Evolutionary conservation across 2,888 invertebrate species (phyloP), one percentile per base, ranked within the genome.

Genomic region (Tenthredo scrophulariae): DNA sequence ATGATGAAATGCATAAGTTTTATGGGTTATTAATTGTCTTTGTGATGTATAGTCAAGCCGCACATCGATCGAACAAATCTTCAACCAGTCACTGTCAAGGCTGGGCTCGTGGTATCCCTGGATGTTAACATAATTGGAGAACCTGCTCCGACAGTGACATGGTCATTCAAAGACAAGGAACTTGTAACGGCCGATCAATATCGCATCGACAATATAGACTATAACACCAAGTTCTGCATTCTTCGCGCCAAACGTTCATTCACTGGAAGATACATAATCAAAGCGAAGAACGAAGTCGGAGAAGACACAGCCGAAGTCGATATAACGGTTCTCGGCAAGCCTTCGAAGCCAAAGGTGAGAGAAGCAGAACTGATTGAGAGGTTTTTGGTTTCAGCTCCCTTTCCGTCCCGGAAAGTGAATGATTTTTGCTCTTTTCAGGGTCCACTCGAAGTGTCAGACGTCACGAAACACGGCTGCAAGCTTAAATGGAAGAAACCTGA

Each of bases 401-500:
- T 37, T 37, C 33, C 1, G 7, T 1, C 2, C 4, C 15, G n/a
- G 18, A 46, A 50, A 75, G 22, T 46, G 3, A 43, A 13, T 2
- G 40, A 29, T 85, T 29, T 1, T 2, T 37, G 18, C 33, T 54
- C n/a, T 65, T 50, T 84, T 43, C 62, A 95, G 92, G 99, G 98
- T 82, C 99, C 99, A 0, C 93, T 99, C 88, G 97, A 98, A 87
- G 97, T 98, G 9, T 95, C 96, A 4, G 97, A 98, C 92, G 96
- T 99, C 37, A 98, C 97, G 18, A 98, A 98, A 94, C 97, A 97
- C 91, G 97, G 98, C 46, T 98, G 98, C 93, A 97, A 97, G 87
- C 95, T 99, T 6, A 96, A 97, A 86, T 99, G 98, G 98, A 96
- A 98, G 93, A 98, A 98, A 91, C 98, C 98, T 0, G 97, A 98